A percentile compares a stretch with the other conserved stretches of the same genome.
phyloP scores from a whole-genome alignment of 2,888 invertebrate species.

The Serripes groenlandicus region DNA sequence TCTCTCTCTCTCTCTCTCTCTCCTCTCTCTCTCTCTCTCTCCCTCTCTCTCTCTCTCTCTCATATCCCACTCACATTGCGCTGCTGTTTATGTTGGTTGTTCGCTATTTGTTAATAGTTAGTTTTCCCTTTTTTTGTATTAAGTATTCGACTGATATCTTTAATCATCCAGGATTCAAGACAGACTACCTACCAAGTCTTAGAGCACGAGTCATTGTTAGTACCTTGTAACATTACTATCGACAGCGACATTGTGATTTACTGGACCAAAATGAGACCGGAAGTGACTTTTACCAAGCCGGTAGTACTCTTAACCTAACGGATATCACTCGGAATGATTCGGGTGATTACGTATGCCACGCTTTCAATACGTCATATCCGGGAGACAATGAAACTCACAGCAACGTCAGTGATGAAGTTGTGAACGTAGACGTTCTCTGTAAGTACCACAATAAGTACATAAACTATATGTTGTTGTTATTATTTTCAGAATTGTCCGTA shows the following conservation, averaged over 20 bases:
- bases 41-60: too few relatives aligned
- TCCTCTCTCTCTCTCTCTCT: too few relatives aligned
- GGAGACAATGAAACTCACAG: not conserved
- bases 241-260: not conserved
- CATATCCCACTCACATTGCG: too few relatives aligned
- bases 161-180: too few relatives aligned
- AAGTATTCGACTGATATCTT: too few relatives aligned
- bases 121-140: too few relatives aligned
- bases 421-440: constrained; percentile 10
- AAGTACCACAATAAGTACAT: too few relatives aligned
- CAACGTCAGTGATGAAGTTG: constrained; percentile 10
- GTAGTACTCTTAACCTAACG: constrained; percentile 13
- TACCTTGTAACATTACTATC: constrained; percentile 1
- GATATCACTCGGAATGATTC: constrained; percentile 8
- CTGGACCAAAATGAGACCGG: constrained; percentile 13
- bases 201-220: constrained; percentile 10
- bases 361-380: constrained; percentile 23
- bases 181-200: not conserved
- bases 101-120: too few relatives aligned
- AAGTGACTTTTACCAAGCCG: constrained; percentile 14
- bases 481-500: too few relatives aligned
- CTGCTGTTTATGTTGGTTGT: too few relatives aligned
- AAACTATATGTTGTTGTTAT: too few relatives aligned
- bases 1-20: too few relatives aligned
- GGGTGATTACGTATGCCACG: constrained; percentile 14